Evolutionary conservation across 92 coral and sea anemone genomes (phyloP), one percentile per base, ranked within the genome.

Genomic region (Scolanthus callimorphus): DNA sequence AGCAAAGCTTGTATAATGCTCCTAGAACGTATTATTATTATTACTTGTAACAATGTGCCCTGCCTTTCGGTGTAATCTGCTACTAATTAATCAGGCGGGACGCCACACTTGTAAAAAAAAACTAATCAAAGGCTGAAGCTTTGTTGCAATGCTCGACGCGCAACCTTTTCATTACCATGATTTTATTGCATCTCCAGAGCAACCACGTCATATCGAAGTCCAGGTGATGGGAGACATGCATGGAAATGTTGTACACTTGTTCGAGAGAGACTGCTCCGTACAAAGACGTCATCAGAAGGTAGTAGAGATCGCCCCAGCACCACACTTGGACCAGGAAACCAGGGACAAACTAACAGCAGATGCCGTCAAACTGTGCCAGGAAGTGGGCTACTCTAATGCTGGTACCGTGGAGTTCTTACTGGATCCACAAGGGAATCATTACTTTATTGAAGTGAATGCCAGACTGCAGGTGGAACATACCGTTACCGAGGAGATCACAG

Each of bases 381-480:
- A 73, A 11, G 95, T 92, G 39, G 94, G 98, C 49, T 92, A 92
- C 62, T 78, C 89, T 45, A 92, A 92, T 81, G 98, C 98, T 3
- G 98, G 98, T 24, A 92, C 98, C 0, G 98, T 92, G 0, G 98
- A 92, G 87, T 92, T 92, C 63, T 31, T 92, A 72, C 47, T 92
- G 29, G 98, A 92, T 48, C 81, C 61, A 24, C 64, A 83, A 26
- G 98, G 96, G 15, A 77, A 88, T 30, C 95, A 88, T 62, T 92
- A 72, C 61, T 92, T 92, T 39, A 92, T 92, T 55, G 98, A 92
- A 50, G 98, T 92, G 63, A 92, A 92, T 70, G 98, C 98, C 20
- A 74, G 98, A 25, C 81, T 92, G 27, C 98, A 92, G 55, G 98
- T 92, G 37, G 98, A 92, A 58, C 98, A 92, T 67, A 92, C 98